Percentiles rank a stretch among this genome's conserved stretches.
Evolutionary conservation across 1,140 invertebrate genomes (phyloP).

Genomic region (Calliphora vicina): DNA sequence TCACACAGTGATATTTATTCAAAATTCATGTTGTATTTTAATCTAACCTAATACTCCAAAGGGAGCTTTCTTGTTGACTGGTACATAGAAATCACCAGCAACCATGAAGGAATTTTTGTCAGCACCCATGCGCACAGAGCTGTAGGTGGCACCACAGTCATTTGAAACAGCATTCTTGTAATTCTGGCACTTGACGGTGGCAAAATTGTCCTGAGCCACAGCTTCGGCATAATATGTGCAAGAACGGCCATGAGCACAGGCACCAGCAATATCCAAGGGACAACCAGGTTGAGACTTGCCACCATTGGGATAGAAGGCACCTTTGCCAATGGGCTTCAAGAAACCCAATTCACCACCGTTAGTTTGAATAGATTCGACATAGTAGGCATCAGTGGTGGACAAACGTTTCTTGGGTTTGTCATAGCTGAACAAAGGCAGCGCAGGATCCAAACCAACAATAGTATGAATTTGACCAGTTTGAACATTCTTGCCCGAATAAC

Average conservation of each 20-base stretch:
- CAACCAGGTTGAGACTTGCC: constrained; percentile 68
- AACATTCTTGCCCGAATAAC: constrained; percentile 65
- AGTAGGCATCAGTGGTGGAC: constrained; percentile 70
- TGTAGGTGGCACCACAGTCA: constrained; percentile 48
- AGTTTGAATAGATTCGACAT: constrained; percentile 79
- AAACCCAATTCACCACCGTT: constrained; percentile 70
- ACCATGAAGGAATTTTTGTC: constrained; percentile 57
- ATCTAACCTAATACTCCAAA: constrained; percentile 45
- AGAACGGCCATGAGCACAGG: constrained; percentile 65
- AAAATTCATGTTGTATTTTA: no score
- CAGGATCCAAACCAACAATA: constrained; percentile 67
- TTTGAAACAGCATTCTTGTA: constrained; percentile 48
- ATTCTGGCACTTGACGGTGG: constrained; percentile 46
- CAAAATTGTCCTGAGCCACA: constrained; percentile 46
- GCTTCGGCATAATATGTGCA: constrained; percentile 68
- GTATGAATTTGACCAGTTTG: constrained; percentile 44
- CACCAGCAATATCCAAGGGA: constrained; percentile 52
- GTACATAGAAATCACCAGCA: constrained; percentile 56
- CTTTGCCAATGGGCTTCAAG: constrained; percentile 62
- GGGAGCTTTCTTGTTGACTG: constrained; percentile 53
- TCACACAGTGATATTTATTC: no score
- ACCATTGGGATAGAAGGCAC: constrained; percentile 66
- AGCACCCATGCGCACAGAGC: constrained; percentile 60
- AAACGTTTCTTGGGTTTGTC: constrained; percentile 65
- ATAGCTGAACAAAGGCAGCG: constrained; percentile 62